These are phyloP conservation scores for Tipula unca DNA, from an alignment of 2,888 invertebrate genomes.

Conservation along the genomic window DNA sequence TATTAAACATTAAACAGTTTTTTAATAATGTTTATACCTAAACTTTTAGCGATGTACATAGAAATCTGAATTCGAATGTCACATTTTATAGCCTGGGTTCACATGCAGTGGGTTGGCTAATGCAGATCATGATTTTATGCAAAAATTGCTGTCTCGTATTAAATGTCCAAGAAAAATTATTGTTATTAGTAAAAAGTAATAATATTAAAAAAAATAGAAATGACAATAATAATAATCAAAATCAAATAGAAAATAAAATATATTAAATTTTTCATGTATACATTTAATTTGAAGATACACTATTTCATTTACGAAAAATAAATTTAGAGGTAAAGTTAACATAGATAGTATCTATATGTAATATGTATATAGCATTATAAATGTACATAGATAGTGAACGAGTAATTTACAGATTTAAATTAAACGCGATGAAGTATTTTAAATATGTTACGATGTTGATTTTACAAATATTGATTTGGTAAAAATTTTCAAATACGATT, in stretches of 20 bases:
- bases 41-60: neutral
- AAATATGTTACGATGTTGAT: no score
- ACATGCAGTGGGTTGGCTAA: no score
- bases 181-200: neutral
- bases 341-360: no score
- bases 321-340: neutral
- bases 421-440: no score
- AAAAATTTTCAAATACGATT: no score
- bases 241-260: neutral
- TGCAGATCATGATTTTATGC: neutral
- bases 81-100: no score
- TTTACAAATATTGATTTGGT: no score
- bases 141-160: neutral
- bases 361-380: no score
- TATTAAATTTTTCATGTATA: neutral
- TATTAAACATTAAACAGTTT: neutral
- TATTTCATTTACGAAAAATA: neutral
- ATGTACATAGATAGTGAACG: no score
- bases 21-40: neutral
- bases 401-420: no score
- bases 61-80: neutral
- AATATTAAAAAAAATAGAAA: neutral
- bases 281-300: neutral
- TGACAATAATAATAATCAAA: neutral
- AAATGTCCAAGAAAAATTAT: neutral